Base-by-base conservation (phyloP, 2,797 vertebrate genomes). In the Crocodylus rhombifer region DNA sequence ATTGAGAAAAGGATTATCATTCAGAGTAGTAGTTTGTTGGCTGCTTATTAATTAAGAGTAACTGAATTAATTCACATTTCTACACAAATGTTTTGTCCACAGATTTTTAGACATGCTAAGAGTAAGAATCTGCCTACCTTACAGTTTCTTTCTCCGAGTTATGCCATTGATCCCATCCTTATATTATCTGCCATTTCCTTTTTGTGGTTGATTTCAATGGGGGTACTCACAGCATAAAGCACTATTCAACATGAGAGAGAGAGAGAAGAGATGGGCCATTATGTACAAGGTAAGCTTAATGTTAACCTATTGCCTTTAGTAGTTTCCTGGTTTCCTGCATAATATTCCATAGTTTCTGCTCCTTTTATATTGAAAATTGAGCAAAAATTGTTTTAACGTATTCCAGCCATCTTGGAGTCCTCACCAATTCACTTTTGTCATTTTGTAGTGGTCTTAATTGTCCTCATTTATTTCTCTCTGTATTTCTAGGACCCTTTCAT, bases 401-500 rank as follows among this genome's bases (percentile, higher is more conserved):
- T 79, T 94, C 91, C 63, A 95, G 77, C 61, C 33, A 65, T 80
- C 80, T 83, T 83, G 33, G 6, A 82, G 25, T 58, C 61, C 80
- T 95, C 69, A 89, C 13, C 80, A 69, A 28, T 5, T 57, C 11
- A 18, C 21, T 56, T 91, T 90, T 94, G 75, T 85, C 87, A 81
- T 14, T 86, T 86, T 91, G 64, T 64, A 77, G 51, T 77, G n/a
- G 4, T 63, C 75, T 92, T 42, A 1, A 33, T 14, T 77, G 14
- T 56, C 25, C 36, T 71, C 73, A 80, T 78, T 71, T 89, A 5
- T 64, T 90, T 90, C 15, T 90, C 55, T 78, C 67, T 80, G 67
- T 95, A 90, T 94, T 96, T 96, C 92, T 62, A 86, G 78, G 92
- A 33, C 17, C 3, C n/a, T 89, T 91, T 90, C 86, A 62, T 87